Evolutionary conservation across 2,797 vertebrate species (phyloP).

Genomic region (Pagetopsis macropterus): DNA sequence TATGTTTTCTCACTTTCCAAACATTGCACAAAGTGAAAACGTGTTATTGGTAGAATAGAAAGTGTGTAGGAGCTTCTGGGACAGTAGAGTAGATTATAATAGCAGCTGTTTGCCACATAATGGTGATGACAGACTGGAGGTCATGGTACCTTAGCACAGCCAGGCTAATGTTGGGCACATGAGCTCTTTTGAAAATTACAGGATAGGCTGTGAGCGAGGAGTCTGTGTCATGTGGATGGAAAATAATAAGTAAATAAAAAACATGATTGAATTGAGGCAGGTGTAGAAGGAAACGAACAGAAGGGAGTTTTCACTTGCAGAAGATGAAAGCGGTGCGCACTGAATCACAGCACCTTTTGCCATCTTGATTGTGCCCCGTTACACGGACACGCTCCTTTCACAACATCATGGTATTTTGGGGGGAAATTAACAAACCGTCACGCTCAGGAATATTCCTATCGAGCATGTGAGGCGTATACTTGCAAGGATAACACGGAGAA

Average conservation of each 20-base stretch:
- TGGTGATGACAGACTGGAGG: constrained; percentile 43
- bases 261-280: not conserved
- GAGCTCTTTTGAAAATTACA: constrained; percentile 35
- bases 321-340: constrained; percentile 42
- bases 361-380: constrained; percentile 65
- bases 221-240: constrained; percentile 4
- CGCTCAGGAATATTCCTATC: accelerated
- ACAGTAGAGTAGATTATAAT: not conserved
- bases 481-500: not conserved
- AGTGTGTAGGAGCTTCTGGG: not conserved
- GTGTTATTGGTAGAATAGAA: not conserved
- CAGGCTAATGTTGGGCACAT: constrained; percentile 31
- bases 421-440: not conserved
- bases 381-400: constrained; percentile 31
- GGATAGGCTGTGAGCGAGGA: not conserved
- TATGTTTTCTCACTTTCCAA: not conserved
- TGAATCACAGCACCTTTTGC: constrained; percentile 60
- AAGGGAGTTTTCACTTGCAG: constrained; percentile 6
- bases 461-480: accelerated
- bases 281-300: not conserved
- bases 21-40: not conserved
- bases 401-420: not conserved
- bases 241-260: constrained; percentile 11
- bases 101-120: constrained; percentile 45
- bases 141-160: constrained; percentile 46